Conservation (phyloP, 2,797 vertebrate genomes). For the Urocyon cinereoargenteus region DNA sequence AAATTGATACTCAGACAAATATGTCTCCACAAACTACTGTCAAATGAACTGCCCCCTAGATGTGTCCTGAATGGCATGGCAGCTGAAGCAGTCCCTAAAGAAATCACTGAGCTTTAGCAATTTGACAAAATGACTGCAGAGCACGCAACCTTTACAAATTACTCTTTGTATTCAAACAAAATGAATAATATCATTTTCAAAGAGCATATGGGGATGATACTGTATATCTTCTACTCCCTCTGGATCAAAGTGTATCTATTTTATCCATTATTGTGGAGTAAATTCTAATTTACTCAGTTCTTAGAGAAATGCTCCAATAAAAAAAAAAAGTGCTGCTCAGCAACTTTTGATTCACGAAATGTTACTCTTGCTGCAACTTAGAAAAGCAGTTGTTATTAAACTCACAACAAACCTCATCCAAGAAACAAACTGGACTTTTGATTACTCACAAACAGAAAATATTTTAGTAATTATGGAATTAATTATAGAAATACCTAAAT, state of each 20-base stretch:
- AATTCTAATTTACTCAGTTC: slow-evolving; percentile 80
- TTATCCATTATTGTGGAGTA: slow-evolving; percentile 71
- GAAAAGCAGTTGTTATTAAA: slow-evolving; percentile 20
- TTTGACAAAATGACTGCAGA: slow-evolving; percentile 81
- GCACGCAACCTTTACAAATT: slow-evolving; percentile 75
- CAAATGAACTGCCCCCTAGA: slow-evolving; percentile 78
- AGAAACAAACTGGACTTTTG: neutral
- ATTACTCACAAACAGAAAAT: neutral
- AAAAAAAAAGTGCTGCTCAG: slow-evolving; percentile 59
- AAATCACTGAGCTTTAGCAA: slow-evolving; percentile 78
- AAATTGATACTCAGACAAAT: slow-evolving; percentile 84
- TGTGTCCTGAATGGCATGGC: slow-evolving; percentile 72
- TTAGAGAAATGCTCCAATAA: slow-evolving; percentile 73
- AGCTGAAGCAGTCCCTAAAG: slow-evolving; percentile 75
- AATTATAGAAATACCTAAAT: neutral
- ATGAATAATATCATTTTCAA: slow-evolving; percentile 72
- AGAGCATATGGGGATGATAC: slow-evolving; percentile 62
- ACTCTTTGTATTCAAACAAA: slow-evolving; percentile 79
- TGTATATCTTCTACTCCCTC: slow-evolving; percentile 66
- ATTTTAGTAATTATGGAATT: neutral
- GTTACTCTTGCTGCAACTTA: neutral
- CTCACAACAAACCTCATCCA: neutral
- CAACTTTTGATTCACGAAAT: slow-evolving; percentile 70
- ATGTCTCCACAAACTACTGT: slow-evolving; percentile 74
- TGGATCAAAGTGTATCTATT: slow-evolving; percentile 70